Conservation (phyloP, 2,797 vertebrate species). For the Takifugu ocellatus region DNA sequence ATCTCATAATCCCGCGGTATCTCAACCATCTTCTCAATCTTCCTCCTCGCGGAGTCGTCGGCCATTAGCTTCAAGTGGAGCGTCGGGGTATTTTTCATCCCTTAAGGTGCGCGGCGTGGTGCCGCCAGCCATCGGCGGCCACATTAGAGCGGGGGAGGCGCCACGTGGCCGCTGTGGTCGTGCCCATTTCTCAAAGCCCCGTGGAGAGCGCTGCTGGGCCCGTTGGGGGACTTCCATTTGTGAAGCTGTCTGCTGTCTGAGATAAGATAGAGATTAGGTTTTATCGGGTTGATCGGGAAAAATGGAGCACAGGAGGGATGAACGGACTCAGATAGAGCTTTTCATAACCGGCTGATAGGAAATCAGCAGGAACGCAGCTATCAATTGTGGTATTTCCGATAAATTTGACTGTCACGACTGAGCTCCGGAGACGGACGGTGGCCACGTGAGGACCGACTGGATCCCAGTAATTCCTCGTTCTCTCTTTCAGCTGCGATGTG, state of each 20-base stretch:
- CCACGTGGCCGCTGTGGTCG: slow-evolving; percentile 67
- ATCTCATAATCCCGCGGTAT: slow-evolving; percentile 52
- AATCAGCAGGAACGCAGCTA: background rate
- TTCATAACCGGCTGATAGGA: too few species aligned
- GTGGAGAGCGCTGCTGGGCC: slow-evolving; percentile 57
- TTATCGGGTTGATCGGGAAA: slow-evolving; percentile 73
- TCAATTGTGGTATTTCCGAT: background rate
- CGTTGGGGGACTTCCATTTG: slow-evolving; percentile 70
- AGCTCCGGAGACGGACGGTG: too few species aligned
- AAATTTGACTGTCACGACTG: too few species aligned
- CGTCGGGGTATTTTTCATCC: slow-evolving; percentile 72
- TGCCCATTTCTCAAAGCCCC: slow-evolving; percentile 77
- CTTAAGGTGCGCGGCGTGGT: slow-evolving; percentile 75
- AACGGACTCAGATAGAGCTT: slow-evolving; percentile 11
- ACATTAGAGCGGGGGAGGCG: slow-evolving; percentile 72
- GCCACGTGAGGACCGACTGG: too few species aligned
- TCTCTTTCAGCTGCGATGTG: too few species aligned
- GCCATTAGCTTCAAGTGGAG: slow-evolving; percentile 77
- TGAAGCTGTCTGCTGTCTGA: slow-evolving; percentile 75
- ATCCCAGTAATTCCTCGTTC: too few species aligned
- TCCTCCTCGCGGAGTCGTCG: slow-evolving; percentile 66
- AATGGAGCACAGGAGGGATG: slow-evolving; percentile 53
- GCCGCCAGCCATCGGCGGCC: slow-evolving; percentile 70
- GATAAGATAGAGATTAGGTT: slow-evolving; percentile 75
- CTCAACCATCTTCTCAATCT: slow-evolving; percentile 55